These are phyloP conservation scores for Benthosema pterotum DNA, from an alignment of 2,797 vertebrate species.

Conservation along the genomic window DNA sequence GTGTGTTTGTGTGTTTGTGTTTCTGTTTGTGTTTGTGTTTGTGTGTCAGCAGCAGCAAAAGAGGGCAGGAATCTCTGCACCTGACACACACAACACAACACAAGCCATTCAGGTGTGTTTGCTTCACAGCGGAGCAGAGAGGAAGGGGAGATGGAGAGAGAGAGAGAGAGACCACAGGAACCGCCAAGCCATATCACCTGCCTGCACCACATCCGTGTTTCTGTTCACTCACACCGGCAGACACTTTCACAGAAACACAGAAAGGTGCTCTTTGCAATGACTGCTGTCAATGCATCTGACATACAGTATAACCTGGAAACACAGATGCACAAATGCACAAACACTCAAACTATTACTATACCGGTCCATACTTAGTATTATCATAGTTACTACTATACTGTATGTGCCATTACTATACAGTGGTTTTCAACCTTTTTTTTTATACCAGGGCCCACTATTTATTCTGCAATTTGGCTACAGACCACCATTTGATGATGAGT, in stretches of 20 bases:
- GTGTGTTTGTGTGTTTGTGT: slow-evolving; percentile 5
- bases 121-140: slow-evolving; percentile 33
- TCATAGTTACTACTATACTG: too few species aligned
- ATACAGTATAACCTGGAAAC: slow-evolving; percentile 40
- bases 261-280: slow-evolving; percentile 38
- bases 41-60: too few species aligned
- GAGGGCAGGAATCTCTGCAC: too few species aligned
- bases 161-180: slow-evolving; percentile 58
- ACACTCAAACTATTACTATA: too few species aligned
- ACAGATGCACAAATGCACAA: background rate
- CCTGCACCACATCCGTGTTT: slow-evolving; percentile 57
- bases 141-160: slow-evolving; percentile 18
- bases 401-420: too few species aligned
- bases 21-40: too few species aligned
- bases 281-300: slow-evolving; percentile 49
- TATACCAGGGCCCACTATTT: too few species aligned
- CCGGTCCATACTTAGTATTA: too few species aligned
- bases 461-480: too few species aligned
- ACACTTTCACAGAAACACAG: slow-evolving; percentile 68
- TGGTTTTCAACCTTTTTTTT: too few species aligned
- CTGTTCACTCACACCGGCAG: slow-evolving; percentile 37
- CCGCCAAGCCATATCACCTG: slow-evolving; percentile 58
- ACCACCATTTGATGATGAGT: too few species aligned
- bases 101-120: slow-evolving; percentile 47
- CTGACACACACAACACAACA: background rate